Evolutionary conservation across 2,888 invertebrate species (phyloP), one percentile per base, ranked within the genome.

Genomic region (Drosophila setosimentum): DNA sequence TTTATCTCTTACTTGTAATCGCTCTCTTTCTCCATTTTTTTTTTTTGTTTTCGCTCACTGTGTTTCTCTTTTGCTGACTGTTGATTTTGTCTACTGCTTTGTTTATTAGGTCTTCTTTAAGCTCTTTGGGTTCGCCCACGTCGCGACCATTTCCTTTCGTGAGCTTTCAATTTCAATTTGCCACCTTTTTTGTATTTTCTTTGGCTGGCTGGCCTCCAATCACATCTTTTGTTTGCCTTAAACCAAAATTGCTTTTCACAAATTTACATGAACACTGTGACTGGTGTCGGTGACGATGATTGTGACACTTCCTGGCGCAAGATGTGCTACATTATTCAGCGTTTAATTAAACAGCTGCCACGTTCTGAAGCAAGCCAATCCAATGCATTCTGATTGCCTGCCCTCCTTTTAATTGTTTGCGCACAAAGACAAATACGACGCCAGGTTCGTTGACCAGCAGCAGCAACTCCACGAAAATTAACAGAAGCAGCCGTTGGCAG

Each of bases 391-490:
- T 73, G 68, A 76, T 77, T 67, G 55, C 58, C 61, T 42, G 59
- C 42, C 27, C 57, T 42, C 60, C 7, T 40, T 30, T 55, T 73
- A 87, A 87, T 89, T 85, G 82, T 73, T 80, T 72, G 69, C 61
- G 40, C 76, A 72, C 42, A 67, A 78, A 68, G 68, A 73, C 76
- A 63, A 68, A 66, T 68, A 64, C 70, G 73, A 40, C 51, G 33
- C 16, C 67, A 62, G 72, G 90, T 90, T 86, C 86, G 73, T 74
- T 86, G 89, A 86, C 90, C 89, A 80, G 73, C 30, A 30, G 2
- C 61, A 59, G 45, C 66, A 59, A 29, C 49, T 68, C 29, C 61
- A 49, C 61, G 30, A 63, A 51, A 42, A 65, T 42, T 35, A 68
- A 37, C 61, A 29, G 40, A 61, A 58, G 32, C 73, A 40, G 32